phyloP scores from a whole-genome alignment of 1,140 invertebrate genomes.

The Dreissena polymorpha region DNA sequence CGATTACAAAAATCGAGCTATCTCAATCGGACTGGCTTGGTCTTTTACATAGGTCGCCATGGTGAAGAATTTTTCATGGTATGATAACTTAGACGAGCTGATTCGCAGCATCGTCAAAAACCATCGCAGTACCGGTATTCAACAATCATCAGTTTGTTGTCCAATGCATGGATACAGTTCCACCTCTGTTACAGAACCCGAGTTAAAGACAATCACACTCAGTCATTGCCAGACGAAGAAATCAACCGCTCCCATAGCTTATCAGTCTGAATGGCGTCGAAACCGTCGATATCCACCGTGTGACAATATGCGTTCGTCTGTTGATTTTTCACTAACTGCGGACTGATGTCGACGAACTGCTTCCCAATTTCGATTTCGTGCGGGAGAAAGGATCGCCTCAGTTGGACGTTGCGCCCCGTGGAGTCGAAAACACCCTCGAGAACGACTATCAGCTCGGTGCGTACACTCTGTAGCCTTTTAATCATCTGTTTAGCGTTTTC shows the following conservation, averaged over 20 bases:
- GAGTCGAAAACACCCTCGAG: constrained; percentile 87
- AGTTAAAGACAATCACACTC: background rate
- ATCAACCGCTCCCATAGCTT: constrained; percentile 31
- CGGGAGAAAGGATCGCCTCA: constrained; percentile 78
- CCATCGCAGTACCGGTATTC: no score
- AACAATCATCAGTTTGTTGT: no score
- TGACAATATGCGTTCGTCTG: constrained; percentile 12
- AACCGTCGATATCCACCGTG: constrained; percentile 30
- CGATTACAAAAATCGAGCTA: no score
- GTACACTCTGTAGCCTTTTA: constrained; percentile 87
- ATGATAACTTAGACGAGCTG: no score
- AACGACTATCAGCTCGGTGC: constrained; percentile 92
- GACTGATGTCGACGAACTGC: constrained; percentile 47
- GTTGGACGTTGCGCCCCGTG: constrained; percentile 73
- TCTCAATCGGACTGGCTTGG: no score
- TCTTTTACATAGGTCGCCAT: no score
- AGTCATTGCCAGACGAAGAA: background rate
- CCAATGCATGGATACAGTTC: no score
- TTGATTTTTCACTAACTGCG: constrained; percentile 20
- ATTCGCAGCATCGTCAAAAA: no score
- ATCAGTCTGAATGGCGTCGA: constrained; percentile 30
- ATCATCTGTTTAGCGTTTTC: constrained; percentile 91
- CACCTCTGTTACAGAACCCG: no score
- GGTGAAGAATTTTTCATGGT: no score
- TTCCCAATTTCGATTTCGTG: constrained; percentile 72